A percentile compares a stretch with the other conserved stretches of the same genome.
phyloP scores from a whole-genome alignment of 2,113 vertebrate species.

The Nansenia antarctica region DNA sequence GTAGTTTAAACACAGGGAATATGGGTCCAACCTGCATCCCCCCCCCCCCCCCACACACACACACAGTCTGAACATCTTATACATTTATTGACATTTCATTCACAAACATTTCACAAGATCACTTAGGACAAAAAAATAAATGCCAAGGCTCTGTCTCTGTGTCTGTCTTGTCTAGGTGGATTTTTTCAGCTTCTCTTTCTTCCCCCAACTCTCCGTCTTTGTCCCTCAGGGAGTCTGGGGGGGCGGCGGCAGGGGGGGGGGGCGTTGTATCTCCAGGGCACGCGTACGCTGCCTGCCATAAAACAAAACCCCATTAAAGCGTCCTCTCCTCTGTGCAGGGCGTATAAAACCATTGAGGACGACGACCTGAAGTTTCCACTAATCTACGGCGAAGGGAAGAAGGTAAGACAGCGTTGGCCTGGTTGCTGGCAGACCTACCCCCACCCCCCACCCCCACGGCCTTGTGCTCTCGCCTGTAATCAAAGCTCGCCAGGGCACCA shows the following conservation, averaged over 20 bases:
- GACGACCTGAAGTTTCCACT: constrained; percentile 96
- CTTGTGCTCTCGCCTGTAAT: constrained; percentile 38
- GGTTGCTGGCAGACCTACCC: constrained; percentile 26
- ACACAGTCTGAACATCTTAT: not conserved
- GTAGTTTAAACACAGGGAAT: constrained; percentile 50
- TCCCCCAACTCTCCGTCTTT: constrained; percentile 19
- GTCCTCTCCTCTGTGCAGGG: constrained; percentile 75
- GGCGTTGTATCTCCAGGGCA: constrained; percentile 26
- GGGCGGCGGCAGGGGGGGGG: not conserved
- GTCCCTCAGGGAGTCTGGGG: not conserved
- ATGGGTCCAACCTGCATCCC: constrained; percentile 39
- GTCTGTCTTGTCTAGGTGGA: not conserved
- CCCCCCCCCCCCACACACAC: not conserved
- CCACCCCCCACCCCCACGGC: constrained; percentile 15
- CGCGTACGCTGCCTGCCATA: constrained; percentile 34
- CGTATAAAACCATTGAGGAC: constrained; percentile 95
- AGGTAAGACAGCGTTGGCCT: constrained; percentile 73
- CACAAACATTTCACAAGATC: constrained; percentile 21
- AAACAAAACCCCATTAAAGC: constrained; percentile 49
- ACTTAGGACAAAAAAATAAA: constrained; percentile 6
- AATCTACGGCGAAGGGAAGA: constrained; percentile 98
- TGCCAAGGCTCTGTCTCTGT: constrained; percentile 3
- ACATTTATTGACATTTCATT: constrained; percentile 9
- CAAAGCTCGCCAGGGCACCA: constrained; percentile 39
- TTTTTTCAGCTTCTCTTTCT: constrained; percentile 10